A percentile compares a stretch with the other conserved stretches of the same genome.
Evolutionary conservation across 2,113 vertebrate species (phyloP).

Genomic region (Eretmochelys imbricata): DNA sequence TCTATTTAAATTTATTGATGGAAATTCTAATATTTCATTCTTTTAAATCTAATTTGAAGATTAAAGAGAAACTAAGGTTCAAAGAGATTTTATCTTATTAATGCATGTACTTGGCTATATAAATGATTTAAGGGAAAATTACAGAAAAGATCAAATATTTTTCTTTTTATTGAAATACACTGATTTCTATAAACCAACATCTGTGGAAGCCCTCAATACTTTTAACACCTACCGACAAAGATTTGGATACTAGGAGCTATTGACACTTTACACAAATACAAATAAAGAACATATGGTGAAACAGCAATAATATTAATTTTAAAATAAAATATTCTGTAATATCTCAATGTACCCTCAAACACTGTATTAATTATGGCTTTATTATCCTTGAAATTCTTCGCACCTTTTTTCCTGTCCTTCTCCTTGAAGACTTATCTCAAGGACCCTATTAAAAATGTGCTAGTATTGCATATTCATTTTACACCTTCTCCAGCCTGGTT

Average conservation of each 20-base stretch:
- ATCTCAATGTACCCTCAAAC: neutral
- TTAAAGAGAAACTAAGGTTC: conserved; percentile 71
- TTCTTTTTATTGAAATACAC: conserved; percentile 41
- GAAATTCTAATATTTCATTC: conserved; percentile 83
- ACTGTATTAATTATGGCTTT: conserved; percentile 6
- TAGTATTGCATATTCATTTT: neutral
- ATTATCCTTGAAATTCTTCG: conserved; percentile 3
- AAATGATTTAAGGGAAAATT: conserved; percentile 66
- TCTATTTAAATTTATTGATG: conserved; percentile 85
- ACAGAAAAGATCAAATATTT: conserved; percentile 52
- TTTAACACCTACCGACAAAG: conserved; percentile 11
- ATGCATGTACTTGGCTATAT: conserved; percentile 26
- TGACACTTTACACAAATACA: conserved; percentile 1
- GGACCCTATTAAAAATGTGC: neutral
- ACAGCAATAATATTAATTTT: neutral
- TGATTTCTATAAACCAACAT: conserved; percentile 46
- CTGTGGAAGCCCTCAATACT: neutral
- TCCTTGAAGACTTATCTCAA: conserved; percentile 32
- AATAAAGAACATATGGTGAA: neutral
- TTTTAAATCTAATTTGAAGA: conserved; percentile 76
- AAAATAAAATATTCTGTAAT: neutral
- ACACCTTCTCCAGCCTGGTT: neutral
- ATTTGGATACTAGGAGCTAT: conserved; percentile 24
- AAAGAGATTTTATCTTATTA: conserved; percentile 71
- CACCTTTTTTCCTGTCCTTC: neutral